These are phyloP conservation scores for Orientallactaga sibirica DNA, from an alignment of 2,797 vertebrate genomes.

Conservation along the genomic window DNA sequence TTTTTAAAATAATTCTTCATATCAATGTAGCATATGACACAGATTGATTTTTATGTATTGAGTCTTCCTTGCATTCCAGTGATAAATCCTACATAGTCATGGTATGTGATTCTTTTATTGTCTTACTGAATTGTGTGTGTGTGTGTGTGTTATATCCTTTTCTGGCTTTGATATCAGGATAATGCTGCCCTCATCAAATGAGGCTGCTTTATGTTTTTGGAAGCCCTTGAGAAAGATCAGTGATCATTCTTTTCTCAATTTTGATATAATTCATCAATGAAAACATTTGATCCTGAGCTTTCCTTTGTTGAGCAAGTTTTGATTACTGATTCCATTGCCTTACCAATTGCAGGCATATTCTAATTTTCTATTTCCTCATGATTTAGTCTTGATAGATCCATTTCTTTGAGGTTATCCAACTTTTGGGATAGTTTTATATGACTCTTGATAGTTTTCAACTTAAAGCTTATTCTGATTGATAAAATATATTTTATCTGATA, in stretches of 20 bases:
- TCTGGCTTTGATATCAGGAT: neutral
- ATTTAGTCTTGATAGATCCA: neutral
- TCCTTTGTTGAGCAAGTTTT: neutral
- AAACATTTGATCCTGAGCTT: neutral
- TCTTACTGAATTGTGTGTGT: neutral
- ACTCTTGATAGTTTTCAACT: neutral
- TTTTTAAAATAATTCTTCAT: neutral
- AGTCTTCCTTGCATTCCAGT: neutral
- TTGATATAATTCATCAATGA: neutral
- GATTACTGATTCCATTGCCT: neutral
- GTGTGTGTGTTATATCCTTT: neutral
- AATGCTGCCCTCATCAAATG: neutral
- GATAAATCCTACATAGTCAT: neutral
- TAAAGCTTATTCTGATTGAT: neutral
- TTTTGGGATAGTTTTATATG: neutral
- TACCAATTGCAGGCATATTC: neutral
- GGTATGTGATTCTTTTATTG: neutral
- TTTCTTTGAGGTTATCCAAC: too few species aligned
- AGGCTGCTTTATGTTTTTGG: neutral
- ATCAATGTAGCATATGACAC: neutral
- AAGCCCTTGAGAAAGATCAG: neutral
- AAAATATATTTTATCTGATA: neutral
- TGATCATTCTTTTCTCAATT: neutral
- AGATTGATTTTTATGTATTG: neutral
- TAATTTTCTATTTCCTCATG: constrained; percentile 9